These are phyloP conservation scores for Palythoa heliodiscus DNA, from an alignment of 92 coral and sea anemone species.

Conservation along the genomic window DNA sequence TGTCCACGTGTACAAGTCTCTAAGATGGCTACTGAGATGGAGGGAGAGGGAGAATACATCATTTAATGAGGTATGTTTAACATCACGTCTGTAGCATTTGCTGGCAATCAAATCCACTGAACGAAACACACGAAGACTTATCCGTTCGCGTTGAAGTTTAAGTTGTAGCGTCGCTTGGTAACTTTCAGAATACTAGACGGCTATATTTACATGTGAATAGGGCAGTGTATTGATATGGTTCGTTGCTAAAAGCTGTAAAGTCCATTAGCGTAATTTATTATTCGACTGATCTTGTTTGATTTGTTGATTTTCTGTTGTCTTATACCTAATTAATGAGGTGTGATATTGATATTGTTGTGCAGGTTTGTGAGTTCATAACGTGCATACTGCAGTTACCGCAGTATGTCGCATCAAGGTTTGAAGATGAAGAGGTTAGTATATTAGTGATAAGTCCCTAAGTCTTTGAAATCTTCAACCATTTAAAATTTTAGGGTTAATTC, in stretches of 20 bases:
- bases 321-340: slow-evolving; percentile 20
- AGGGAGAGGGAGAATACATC: slow-evolving; percentile 24
- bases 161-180: slow-evolving; percentile 37
- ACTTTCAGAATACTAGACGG: neutral
- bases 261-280: slow-evolving; percentile 31
- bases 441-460: slow-evolving; percentile 11
- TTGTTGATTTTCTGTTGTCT: slow-evolving; percentile 49
- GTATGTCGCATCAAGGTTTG: slow-evolving; percentile 49
- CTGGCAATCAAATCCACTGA: slow-evolving; percentile 37
- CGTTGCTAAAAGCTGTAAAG: slow-evolving; percentile 22
- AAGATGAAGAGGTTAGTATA: slow-evolving; percentile 43
- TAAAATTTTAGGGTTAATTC: neutral
- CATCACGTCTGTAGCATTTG: slow-evolving; percentile 10
- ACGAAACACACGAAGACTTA: slow-evolving; percentile 43
- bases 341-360: slow-evolving; percentile 35
- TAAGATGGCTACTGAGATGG: neutral
- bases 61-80: slow-evolving; percentile 39
- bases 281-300: slow-evolving; percentile 43
- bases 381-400: slow-evolving; percentile 39
- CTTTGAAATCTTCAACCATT: slow-evolving; percentile 11
- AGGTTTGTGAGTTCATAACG: slow-evolving; percentile 52
- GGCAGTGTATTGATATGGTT: slow-evolving; percentile 20
- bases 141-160: slow-evolving; percentile 37
- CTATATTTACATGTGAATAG: slow-evolving; percentile 14
- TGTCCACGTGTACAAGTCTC: slow-evolving; percentile 23